Percentiles rank a stretch among this genome's conserved stretches.
Conservation (phyloP, 2,797 vertebrate genomes). For the Acanthiza pusilla region DNA sequence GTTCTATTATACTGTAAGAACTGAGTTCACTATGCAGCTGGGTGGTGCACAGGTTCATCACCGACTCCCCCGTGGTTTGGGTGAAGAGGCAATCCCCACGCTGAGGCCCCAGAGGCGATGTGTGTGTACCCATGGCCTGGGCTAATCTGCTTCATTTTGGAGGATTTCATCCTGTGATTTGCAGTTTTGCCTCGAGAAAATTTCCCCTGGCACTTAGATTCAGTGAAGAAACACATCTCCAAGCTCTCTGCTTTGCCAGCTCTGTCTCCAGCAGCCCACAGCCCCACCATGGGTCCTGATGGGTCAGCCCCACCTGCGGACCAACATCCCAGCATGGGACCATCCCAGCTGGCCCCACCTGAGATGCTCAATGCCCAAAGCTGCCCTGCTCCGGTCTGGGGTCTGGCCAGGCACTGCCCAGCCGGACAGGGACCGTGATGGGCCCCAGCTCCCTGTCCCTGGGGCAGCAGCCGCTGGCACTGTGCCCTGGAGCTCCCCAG, state of each 20-base stretch:
- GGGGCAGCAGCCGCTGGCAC: fast-evolving
- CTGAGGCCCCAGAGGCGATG: fast-evolving
- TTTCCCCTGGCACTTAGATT: background rate
- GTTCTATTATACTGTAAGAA: background rate
- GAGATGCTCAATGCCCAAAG: fast-evolving
- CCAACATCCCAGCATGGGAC: fast-evolving
- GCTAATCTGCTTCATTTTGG: background rate
- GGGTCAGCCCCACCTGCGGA: fast-evolving
- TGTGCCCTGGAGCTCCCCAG: background rate
- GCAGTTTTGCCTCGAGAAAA: background rate
- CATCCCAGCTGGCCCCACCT: too few species aligned
- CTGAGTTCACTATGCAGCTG: background rate
- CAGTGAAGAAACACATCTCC: background rate
- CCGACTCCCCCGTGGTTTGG: fast-evolving
- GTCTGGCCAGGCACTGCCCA: fast-evolving
- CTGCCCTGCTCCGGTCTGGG: background rate
- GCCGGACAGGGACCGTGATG: fast-evolving
- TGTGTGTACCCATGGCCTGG: fast-evolving
- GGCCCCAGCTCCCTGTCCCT: background rate
- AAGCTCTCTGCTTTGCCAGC: background rate
- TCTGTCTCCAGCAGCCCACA: background rate
- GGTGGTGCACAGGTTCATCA: background rate
- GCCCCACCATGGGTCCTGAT: background rate
- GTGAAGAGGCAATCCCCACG: background rate
- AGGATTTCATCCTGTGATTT: background rate